Percentiles rank a stretch among this genome's conserved stretches.
These are phyloP conservation scores for Pandemis heparana DNA, from an alignment of 2,888 invertebrate genomes.

Conservation along the genomic window DNA sequence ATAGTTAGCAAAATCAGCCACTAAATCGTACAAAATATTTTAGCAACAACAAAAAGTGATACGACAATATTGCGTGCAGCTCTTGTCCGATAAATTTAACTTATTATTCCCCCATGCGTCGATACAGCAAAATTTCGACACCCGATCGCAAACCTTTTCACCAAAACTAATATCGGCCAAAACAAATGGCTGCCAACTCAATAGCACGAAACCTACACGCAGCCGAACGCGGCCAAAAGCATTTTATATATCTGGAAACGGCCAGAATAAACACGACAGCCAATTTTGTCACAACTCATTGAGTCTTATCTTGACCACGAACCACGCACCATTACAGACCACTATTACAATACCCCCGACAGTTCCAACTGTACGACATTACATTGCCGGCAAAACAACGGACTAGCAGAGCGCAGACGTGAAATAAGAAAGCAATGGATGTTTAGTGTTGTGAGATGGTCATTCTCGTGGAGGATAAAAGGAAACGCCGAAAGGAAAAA, in stretches of 20 bases:
- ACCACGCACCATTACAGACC: conserved; percentile 42
- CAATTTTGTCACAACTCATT: conserved; percentile 73
- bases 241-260: conserved; percentile 51
- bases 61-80: background rate
- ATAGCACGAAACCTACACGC: conserved; percentile 35
- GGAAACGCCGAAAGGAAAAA: conserved; percentile 51
- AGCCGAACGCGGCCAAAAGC: conserved; percentile 37
- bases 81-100: background rate
- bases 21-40: background rate
- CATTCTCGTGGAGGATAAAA: conserved; percentile 41
- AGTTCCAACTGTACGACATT: background rate
- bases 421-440: conserved; percentile 42
- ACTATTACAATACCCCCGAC: conserved; percentile 16
- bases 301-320: conserved; percentile 67
- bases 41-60: background rate
- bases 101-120: conserved; percentile 1
- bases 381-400: background rate
- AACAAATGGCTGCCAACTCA: conserved; percentile 40
- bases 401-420: background rate
- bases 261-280: conserved; percentile 66
- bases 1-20: too few species aligned
- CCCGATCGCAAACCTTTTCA: conserved; percentile 12
- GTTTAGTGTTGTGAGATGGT: conserved; percentile 26
- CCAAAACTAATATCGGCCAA: conserved; percentile 32
- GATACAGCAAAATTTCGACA: conserved; percentile 13